Percentiles rank a stretch among this genome's conserved stretches.
phyloP scores from a whole-genome alignment of 2,797 vertebrate genomes.

The Orestias chungarensis region DNA sequence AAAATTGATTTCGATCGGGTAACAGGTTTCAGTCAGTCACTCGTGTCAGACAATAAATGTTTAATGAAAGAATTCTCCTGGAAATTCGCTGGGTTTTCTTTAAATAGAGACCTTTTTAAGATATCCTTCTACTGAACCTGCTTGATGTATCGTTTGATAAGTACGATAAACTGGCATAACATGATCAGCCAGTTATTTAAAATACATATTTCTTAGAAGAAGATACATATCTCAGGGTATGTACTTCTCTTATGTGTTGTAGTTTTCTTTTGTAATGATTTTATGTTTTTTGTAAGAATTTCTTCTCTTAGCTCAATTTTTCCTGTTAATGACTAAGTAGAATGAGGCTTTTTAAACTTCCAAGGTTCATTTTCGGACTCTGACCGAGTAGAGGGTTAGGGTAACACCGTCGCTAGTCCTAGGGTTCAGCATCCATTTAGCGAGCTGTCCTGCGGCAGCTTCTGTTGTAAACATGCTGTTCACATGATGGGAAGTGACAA shows the following conservation, averaged over 20 bases:
- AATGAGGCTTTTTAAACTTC: neutral
- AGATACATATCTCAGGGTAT: neutral
- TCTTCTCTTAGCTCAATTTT: neutral
- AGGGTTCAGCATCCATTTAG: conserved; percentile 43
- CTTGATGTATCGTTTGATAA: too few species aligned
- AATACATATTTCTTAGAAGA: neutral
- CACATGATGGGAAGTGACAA: conserved; percentile 72
- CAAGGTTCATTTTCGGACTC: conserved; percentile 11
- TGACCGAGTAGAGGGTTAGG: neutral
- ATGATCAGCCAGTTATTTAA: neutral
- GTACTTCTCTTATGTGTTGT: neutral
- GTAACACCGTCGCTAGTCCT: conserved; percentile 37
- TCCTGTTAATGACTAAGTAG: neutral
- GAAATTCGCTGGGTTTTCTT: too few species aligned
- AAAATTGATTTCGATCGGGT: neutral
- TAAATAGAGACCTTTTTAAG: too few species aligned
- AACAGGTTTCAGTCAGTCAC: neutral
- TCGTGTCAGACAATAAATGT: neutral
- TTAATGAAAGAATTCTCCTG: neutral
- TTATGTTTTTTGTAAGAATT: neutral
- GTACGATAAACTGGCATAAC: too few species aligned
- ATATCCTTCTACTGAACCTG: too few species aligned
- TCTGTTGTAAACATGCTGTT: conserved; percentile 43
- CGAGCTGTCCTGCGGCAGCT: conserved; percentile 43
- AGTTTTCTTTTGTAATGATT: neutral